Percentiles rank a stretch among this genome's conserved stretches.
Evolutionary conservation across 1,140 invertebrate species (phyloP).

Genomic region (Brevipalpus yothersi): DNA sequence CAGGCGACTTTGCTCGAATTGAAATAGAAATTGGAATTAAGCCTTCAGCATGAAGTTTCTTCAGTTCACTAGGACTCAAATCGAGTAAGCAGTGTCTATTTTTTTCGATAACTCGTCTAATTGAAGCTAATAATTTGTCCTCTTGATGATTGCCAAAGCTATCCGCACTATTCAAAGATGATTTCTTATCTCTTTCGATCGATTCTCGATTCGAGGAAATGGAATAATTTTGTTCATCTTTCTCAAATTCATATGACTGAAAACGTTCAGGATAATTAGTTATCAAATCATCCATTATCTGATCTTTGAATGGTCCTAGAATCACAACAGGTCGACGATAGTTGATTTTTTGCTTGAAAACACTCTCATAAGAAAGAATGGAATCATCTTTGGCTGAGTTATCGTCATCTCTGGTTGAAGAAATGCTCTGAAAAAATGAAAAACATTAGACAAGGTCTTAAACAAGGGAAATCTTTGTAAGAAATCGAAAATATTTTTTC

Average conservation of each 20-base stretch:
- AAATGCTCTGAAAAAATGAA: background rate
- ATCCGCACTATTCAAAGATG: slow-evolving; percentile 87
- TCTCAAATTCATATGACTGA: slow-evolving; percentile 82
- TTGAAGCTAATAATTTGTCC: slow-evolving; percentile 87
- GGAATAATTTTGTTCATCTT: slow-evolving; percentile 92
- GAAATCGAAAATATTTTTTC: background rate
- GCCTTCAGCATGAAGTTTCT: slow-evolving; percentile 84
- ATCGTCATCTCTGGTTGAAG: background rate
- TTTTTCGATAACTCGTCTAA: slow-evolving; percentile 86
- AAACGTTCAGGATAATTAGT: slow-evolving; percentile 95
- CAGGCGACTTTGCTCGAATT: slow-evolving; percentile 89
- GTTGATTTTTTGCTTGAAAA: slow-evolving; percentile 51
- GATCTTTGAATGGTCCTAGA: slow-evolving; percentile 84
- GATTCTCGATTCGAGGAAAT: slow-evolving; percentile 87
- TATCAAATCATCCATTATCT: slow-evolving; percentile 96
- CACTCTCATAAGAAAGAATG: slow-evolving; percentile 84
- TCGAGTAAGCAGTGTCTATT: slow-evolving; percentile 88
- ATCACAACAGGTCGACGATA: slow-evolving; percentile 79
- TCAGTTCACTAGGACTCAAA: slow-evolving; percentile 96
- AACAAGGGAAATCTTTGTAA: background rate
- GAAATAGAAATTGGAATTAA: slow-evolving; percentile 96
- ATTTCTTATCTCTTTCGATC: slow-evolving; percentile 97
- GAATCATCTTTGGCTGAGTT: slow-evolving; percentile 36
- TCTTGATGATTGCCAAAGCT: slow-evolving; percentile 95
- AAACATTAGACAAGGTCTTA: background rate